phyloP scores from a whole-genome alignment of 2,888 invertebrate species.

The Chymomyza caudatula region DNA sequence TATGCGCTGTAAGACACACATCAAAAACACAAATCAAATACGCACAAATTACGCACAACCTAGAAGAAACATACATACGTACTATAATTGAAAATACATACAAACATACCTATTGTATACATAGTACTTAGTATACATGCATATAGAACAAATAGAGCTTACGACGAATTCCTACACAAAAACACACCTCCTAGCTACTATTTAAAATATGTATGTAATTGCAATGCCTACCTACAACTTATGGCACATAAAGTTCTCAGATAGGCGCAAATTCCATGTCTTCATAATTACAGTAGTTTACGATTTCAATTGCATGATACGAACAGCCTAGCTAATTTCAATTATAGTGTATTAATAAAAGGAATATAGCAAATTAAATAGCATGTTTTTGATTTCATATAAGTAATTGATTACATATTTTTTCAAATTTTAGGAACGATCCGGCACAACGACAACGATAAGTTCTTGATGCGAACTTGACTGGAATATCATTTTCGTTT shows the following conservation, averaged over 20 bases:
- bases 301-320: not conserved
- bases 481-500: no score
- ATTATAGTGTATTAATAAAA: not conserved
- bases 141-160: slow-evolving; percentile 62
- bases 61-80: slow-evolving; percentile 12
- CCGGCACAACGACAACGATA: no score
- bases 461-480: no score
- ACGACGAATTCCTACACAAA: slow-evolving; percentile 52
- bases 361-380: not conserved
- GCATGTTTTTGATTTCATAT: no score
- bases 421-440: no score
- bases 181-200: slow-evolving; percentile 5
- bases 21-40: slow-evolving; percentile 7
- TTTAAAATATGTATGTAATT: not conserved
- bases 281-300: not conserved
- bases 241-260: no score
- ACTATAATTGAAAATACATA: not conserved
- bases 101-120: slow-evolving; percentile 17
- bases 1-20: slow-evolving; percentile 27
- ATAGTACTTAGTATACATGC: slow-evolving; percentile 18
- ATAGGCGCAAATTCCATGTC: not conserved
- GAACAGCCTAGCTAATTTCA: slow-evolving; percentile 2
- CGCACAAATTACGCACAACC: not conserved
- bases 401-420: no score
- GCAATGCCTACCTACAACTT: not conserved